phyloP scores from a whole-genome alignment of 2,797 vertebrate genomes.

The Enoplosus armatus region DNA sequence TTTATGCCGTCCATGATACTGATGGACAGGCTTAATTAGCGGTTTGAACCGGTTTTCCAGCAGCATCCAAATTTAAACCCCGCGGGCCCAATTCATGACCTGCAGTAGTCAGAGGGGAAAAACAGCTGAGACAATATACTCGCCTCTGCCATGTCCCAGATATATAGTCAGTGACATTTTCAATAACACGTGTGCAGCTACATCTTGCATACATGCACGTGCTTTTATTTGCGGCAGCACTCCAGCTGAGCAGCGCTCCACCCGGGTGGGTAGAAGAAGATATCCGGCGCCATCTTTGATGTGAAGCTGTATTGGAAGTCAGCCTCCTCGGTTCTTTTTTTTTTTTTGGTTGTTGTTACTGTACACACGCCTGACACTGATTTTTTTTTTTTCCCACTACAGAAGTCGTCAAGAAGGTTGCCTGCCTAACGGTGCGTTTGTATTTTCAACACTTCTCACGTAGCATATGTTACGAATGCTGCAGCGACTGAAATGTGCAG shows the following conservation, averaged over 20 bases:
- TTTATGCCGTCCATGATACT: conserved; percentile 58
- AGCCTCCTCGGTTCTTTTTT: too few species aligned
- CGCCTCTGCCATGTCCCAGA: conserved; percentile 15
- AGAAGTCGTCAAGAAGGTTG: not conserved
- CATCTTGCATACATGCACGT: too few species aligned
- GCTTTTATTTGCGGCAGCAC: too few species aligned
- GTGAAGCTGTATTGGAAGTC: not conserved
- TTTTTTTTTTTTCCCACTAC: not conserved
- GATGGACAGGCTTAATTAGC: conserved; percentile 64
- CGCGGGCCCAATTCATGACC: conserved; percentile 38
- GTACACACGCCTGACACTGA: too few species aligned
- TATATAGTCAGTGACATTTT: not conserved
- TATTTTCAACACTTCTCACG: not conserved
- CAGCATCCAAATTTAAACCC: conserved; percentile 53
- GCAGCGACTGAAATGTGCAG: not conserved
- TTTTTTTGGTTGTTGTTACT: too few species aligned
- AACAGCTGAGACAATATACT: conserved; percentile 36
- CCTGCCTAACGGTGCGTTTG: too few species aligned
- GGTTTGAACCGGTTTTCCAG: conserved; percentile 57
- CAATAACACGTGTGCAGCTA: not conserved
- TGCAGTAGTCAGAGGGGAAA: conserved; percentile 32
- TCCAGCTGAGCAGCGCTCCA: not conserved
- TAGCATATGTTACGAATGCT: too few species aligned
- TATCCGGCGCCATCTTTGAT: not conserved
- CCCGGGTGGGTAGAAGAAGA: not conserved